phyloP scores from a whole-genome alignment of 92 coral and sea anemone genomes.

The Phenganax subtilis region DNA sequence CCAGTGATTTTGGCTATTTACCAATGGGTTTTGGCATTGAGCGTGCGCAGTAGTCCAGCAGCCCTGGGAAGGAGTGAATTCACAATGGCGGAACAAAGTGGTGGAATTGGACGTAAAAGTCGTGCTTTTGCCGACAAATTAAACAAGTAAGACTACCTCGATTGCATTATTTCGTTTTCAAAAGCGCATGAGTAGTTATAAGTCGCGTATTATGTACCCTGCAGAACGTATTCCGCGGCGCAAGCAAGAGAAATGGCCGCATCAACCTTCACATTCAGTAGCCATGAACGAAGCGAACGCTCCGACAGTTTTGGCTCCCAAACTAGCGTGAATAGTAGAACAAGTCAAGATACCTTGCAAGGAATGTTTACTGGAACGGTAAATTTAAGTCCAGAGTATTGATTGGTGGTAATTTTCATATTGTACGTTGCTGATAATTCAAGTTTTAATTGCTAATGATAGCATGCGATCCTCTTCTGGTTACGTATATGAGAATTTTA shows the following conservation, averaged over 20 bases:
- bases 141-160: constrained; percentile 61
- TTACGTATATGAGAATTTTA: not conserved
- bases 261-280: constrained; percentile 15
- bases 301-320: constrained; percentile 36
- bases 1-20: too few species aligned
- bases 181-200: not conserved
- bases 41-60: not conserved
- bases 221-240: constrained; percentile 38
- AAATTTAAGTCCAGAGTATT: not conserved
- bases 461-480: not conserved
- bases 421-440: not conserved
- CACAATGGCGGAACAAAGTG: constrained; percentile 94
- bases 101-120: constrained; percentile 66
- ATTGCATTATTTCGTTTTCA: not conserved
- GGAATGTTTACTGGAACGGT: constrained; percentile 38
- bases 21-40: too few species aligned
- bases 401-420: not conserved
- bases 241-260: constrained; percentile 41
- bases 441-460: constrained; percentile 3
- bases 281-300: not conserved
- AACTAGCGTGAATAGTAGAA: constrained; percentile 16
- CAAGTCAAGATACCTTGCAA: constrained; percentile 39
- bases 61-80: constrained; percentile 13
- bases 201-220: not conserved
- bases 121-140: constrained; percentile 97